Evolutionary conservation across 1,140 invertebrate genomes (phyloP).

Genomic region (Nasonia longicornis): DNA sequence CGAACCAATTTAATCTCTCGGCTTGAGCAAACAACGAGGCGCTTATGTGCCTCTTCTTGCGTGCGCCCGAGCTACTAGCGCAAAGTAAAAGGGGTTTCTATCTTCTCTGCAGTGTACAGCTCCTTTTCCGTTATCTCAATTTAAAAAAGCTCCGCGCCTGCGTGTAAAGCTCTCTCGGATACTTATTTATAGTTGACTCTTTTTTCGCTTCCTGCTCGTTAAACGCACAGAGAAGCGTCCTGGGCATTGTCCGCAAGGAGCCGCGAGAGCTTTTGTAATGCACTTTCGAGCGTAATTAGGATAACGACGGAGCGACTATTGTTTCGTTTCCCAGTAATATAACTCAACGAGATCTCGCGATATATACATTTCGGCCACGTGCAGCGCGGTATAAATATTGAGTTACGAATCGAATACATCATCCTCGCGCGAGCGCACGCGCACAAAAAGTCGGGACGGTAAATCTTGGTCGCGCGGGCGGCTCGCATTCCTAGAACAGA

Average conservation of each 20-base stretch:
- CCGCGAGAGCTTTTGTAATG: background rate
- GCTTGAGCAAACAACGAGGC: constrained; percentile 51
- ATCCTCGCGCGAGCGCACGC: background rate
- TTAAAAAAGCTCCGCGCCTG: background rate
- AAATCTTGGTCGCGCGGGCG: background rate
- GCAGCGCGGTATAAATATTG: background rate
- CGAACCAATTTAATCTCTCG: constrained; percentile 43
- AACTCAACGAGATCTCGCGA: too few species aligned
- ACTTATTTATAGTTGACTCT: background rate
- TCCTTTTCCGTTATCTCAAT: background rate
- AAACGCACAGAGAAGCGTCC: background rate
- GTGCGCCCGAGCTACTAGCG: background rate
- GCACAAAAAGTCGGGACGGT: background rate
- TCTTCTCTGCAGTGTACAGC: background rate
- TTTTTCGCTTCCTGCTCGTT: constrained; percentile 2
- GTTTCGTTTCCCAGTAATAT: background rate
- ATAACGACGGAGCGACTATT: background rate
- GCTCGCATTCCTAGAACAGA: background rate
- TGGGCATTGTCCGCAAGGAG: background rate
- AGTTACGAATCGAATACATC: background rate
- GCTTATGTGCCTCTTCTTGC: constrained; percentile 37
- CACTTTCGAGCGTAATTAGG: constrained; percentile 2
- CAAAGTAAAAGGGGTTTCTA: constrained; percentile 12
- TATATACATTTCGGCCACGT: background rate
- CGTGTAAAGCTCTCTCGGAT: background rate